These are phyloP conservation scores for Epinotia demarniana DNA, from an alignment of 2,888 invertebrate species.

Conservation along the genomic window DNA sequence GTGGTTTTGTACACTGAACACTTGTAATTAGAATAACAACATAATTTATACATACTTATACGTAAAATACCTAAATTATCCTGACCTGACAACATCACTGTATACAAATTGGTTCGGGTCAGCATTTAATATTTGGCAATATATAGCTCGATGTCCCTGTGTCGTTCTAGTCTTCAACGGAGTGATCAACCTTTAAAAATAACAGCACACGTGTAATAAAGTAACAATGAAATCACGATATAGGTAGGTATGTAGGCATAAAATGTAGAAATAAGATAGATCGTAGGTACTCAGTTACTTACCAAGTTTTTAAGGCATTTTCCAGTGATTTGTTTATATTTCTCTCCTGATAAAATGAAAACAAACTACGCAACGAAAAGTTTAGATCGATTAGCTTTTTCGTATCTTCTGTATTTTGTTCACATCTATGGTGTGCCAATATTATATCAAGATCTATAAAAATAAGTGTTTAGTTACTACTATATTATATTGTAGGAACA, in stretches of 20 bases:
- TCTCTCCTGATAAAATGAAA: conserved; percentile 86
- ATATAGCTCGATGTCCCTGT: conserved; percentile 82
- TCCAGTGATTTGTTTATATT: conserved; percentile 67
- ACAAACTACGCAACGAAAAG: conserved; percentile 86
- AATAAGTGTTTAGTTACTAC: conserved; percentile 37
- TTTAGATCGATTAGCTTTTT: conserved; percentile 88
- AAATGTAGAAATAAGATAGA: background rate
- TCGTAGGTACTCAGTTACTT: conserved; percentile 52
- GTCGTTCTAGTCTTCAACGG: conserved; percentile 58
- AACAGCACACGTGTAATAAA: conserved; percentile 53
- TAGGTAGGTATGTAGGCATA: too few relatives aligned
- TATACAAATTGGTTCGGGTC: conserved; percentile 85
- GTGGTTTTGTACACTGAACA: background rate
- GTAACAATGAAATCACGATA: too few relatives aligned
- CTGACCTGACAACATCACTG: conserved; percentile 76
- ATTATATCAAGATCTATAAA: conserved; percentile 84
- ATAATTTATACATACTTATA: background rate
- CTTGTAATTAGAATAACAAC: background rate
- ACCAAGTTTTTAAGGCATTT: conserved; percentile 66
- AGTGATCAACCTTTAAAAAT: conserved; percentile 61
- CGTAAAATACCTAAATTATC: conserved; percentile 1
- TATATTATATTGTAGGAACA: background rate
- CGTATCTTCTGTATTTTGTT: conserved; percentile 86
- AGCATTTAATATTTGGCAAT: conserved; percentile 81
- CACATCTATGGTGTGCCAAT: conserved; percentile 88